Conservation (phyloP, 2,888 invertebrate genomes). For the Brenthis daphne region DNA sequence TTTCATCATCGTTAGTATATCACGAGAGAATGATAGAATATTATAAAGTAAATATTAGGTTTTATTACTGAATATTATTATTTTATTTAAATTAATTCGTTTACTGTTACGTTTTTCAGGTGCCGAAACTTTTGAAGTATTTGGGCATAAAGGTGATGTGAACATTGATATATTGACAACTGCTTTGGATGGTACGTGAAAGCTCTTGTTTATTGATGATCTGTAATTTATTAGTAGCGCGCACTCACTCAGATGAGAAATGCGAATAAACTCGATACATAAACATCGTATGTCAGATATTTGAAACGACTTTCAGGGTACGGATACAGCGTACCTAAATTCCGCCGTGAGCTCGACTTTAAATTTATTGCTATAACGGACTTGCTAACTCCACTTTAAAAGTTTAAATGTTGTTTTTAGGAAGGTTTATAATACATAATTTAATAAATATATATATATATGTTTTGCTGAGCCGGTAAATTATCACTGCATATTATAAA, state of each 20-base stretch:
- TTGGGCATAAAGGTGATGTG: slow-evolving; percentile 35
- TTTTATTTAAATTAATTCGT: too few species aligned
- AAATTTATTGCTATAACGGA: slow-evolving; percentile 7
- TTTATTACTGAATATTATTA: too few species aligned
- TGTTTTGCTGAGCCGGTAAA: too few species aligned
- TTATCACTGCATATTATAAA: too few species aligned
- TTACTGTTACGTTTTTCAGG: not conserved
- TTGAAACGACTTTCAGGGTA: slow-evolving; percentile 24
- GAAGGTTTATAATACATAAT: too few species aligned
- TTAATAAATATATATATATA: too few species aligned
- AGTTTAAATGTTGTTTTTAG: not conserved
- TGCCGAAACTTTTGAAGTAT: slow-evolving; percentile 29
- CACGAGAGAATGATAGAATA: too few species aligned
- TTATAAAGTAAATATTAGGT: too few species aligned
- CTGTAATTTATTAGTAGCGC: slow-evolving; percentile 68
- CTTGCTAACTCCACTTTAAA: not conserved
- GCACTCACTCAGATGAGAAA: slow-evolving; percentile 46
- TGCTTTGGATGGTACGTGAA: slow-evolving; percentile 56
- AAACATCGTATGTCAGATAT: slow-evolving; percentile 36
- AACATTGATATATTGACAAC: slow-evolving; percentile 58
- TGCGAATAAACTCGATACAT: slow-evolving; percentile 39
- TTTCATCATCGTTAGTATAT: too few species aligned
- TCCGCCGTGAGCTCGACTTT: slow-evolving; percentile 1
- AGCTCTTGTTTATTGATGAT: slow-evolving; percentile 69
- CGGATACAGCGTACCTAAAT: slow-evolving; percentile 8